Evolutionary conservation across 2,113 vertebrate species (phyloP).

Genomic region (Rhinichthys klamathensis): DNA sequence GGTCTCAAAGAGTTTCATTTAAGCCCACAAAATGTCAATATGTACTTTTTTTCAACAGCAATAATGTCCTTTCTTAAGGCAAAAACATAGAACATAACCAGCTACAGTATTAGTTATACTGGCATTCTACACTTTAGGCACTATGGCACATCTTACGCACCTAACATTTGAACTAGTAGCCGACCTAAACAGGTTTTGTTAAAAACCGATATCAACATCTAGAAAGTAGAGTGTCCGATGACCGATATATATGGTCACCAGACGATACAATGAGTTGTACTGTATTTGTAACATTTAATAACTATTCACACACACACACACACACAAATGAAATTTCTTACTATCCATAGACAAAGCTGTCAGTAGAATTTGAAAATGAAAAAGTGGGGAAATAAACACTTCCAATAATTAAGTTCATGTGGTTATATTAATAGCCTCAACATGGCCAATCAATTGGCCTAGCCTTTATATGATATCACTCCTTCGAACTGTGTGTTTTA

Average conservation of each 20-base stretch:
- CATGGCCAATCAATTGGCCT: not conserved
- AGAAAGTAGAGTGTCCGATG: not conserved
- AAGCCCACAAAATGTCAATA: constrained; percentile 18
- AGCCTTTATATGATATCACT: not conserved
- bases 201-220: not conserved
- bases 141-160: not conserved
- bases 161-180: not conserved
- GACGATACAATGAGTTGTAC: not conserved
- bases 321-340: not conserved
- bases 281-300: not conserved
- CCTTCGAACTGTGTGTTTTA: not conserved
- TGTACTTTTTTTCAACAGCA: constrained; percentile 14
- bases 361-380: not conserved
- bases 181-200: not conserved
- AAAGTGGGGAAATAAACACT: not conserved
- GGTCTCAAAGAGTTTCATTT: not conserved
- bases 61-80: not conserved
- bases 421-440: not conserved
- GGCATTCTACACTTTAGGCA: constrained; percentile 9
- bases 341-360: constrained; percentile 7
- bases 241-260: not conserved
- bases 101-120: not conserved
- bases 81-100: not conserved
- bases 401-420: not conserved
- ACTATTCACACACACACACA: constrained; percentile 3